A percentile compares a stretch with the other conserved stretches of the same genome.
These are phyloP conservation scores for Sminthurides aquaticus DNA, from an alignment of 2,888 invertebrate species.

Conservation along the genomic window DNA sequence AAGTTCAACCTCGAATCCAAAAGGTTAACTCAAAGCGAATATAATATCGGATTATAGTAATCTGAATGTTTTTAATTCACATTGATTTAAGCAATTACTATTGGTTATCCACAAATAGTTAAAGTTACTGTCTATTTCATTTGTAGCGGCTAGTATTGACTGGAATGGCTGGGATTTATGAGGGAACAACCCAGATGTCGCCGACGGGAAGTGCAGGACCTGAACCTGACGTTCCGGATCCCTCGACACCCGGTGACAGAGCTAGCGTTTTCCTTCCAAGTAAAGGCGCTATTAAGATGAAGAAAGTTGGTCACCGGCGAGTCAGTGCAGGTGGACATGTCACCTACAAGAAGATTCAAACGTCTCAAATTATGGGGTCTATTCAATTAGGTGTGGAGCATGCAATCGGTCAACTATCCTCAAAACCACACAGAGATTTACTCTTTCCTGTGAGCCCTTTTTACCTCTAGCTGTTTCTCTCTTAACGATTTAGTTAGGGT, in stretches of 20 bases:
- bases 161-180: conserved; percentile 29
- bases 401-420: conserved; percentile 86
- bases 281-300: conserved; percentile 57
- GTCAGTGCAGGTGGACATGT: conserved; percentile 97
- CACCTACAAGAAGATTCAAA: conserved; percentile 96
- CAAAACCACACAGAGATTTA: conserved; percentile 93
- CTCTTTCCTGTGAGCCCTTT: conserved; percentile 71
- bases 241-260: conserved; percentile 25
- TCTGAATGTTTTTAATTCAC: too few relatives aligned
- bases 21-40: not conserved
- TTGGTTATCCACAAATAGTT: too few relatives aligned
- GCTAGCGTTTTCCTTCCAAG: too few relatives aligned
- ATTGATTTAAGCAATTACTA: too few relatives aligned
- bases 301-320: conserved; percentile 93
- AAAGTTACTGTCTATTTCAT: too few relatives aligned
- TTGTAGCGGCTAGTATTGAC: not conserved
- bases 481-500: not conserved
- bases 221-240: conserved; percentile 23
- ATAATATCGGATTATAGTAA: too few relatives aligned
- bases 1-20: too few relatives aligned
- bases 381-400: conserved; percentile 88
- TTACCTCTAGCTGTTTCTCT: not conserved
- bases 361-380: conserved; percentile 93
- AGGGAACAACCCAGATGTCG: conserved; percentile 15
- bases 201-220: not conserved